Evolutionary conservation across 2,113 vertebrate genomes (phyloP), one percentile per base, ranked within the genome.

Genomic region (Sialia sialis): DNA sequence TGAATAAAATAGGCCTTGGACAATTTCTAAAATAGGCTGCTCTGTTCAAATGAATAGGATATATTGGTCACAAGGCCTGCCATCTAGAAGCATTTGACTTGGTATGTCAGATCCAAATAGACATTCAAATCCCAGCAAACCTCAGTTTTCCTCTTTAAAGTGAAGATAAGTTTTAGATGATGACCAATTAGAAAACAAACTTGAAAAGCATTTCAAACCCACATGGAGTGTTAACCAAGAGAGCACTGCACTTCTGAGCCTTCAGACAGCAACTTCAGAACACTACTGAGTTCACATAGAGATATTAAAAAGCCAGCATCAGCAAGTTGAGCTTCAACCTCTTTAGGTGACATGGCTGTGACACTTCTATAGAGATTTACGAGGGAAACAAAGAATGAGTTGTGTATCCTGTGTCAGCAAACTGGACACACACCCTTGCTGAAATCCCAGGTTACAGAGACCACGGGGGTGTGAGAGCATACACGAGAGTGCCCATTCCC

Each of bases 401-500:
- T 46, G 6, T 54, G 38, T 21, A 52, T 54, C 38, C 11, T 4
- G 39, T 54, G 30, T 27, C 44, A 83, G 55, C 18, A 81, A 49
- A 76, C 13, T 19, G 39, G 46, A 20, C 22, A 56, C 1, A 6
- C 11, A 43, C 4, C 25, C 44, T 32, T 64, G 49, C 52, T 46
- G 62, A 79, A 89, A 82, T 49, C 26, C 44, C 76, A 27, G 22
- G 23, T 26, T 22, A 62, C 36, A 91, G 12, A 36, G 38, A 32
- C 43, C 2, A 2, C 32, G 6, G 54, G 4, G 19, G 3, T 32
- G 8, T 22, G 34, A 62, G 20, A 11, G 15, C 23, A 70, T n/a
- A 19, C 0, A 0, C 14, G 11, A 55, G 2, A 93, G 26, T 3
- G 0, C 10, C 13, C 0, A 0, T 11, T 46, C 23, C 54, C 74